A percentile compares a stretch with the other conserved stretches of the same genome.
These are phyloP conservation scores for Drosophila tripunctata DNA, from an alignment of 2,888 invertebrate genomes.

Conservation along the genomic window DNA sequence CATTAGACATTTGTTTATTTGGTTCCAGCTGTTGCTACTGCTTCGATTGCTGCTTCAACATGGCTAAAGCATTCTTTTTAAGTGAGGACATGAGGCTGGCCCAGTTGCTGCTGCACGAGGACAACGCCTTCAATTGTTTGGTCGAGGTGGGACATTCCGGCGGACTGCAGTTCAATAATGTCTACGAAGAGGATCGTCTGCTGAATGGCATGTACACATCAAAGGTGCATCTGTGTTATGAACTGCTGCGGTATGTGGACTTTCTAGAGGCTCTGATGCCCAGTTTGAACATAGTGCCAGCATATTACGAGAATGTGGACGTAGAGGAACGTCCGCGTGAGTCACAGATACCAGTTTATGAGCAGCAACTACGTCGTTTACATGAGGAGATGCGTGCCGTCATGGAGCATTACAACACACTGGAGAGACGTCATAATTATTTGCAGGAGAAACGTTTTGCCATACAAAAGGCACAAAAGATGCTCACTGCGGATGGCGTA, in stretches of 20 bases:
- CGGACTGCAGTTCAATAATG: conserved; percentile 74
- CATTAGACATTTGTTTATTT: neutral
- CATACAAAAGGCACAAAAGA: conserved; percentile 54
- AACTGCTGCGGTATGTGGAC: conserved; percentile 62
- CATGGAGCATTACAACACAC: conserved; percentile 44
- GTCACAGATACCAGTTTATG: conserved; percentile 53
- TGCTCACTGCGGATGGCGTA: conserved; percentile 53
- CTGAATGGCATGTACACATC: conserved; percentile 60
- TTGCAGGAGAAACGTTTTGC: conserved; percentile 68
- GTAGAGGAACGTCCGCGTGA: conserved; percentile 61
- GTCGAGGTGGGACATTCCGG: conserved; percentile 78
- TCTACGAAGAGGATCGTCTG: conserved; percentile 57
- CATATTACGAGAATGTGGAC: conserved; percentile 64
- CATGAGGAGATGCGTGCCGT: conserved; percentile 57
- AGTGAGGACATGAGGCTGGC: conserved; percentile 81
- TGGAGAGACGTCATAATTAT: conserved; percentile 42
- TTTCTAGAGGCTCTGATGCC: conserved; percentile 55
- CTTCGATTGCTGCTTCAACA: conserved; percentile 1
- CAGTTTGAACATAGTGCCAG: conserved; percentile 38
- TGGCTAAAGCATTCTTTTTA: conserved; percentile 73
- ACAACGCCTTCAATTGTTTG: conserved; percentile 78
- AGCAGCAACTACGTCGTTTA: conserved; percentile 39
- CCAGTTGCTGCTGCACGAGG: conserved; percentile 74
- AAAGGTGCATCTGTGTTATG: conserved; percentile 65
- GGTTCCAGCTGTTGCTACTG: neutral